phyloP scores from a whole-genome alignment of 2,113 vertebrate genomes.

The Chaenogobius annularis region DNA sequence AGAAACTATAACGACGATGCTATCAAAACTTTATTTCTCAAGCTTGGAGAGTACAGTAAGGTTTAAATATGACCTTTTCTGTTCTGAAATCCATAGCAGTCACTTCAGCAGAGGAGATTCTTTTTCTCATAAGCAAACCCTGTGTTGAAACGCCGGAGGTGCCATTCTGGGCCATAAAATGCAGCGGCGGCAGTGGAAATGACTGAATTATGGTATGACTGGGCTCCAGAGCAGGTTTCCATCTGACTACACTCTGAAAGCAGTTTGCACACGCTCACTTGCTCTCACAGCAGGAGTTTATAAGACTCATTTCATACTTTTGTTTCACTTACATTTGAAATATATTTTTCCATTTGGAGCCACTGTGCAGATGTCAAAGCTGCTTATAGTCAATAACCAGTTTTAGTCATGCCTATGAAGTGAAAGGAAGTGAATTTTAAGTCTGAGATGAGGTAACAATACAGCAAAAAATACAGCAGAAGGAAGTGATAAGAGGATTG shows the following conservation, averaged over 20 bases:
- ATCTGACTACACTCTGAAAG: slow-evolving; percentile 2
- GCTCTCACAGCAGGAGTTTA: neutral
- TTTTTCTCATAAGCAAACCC: slow-evolving; percentile 21
- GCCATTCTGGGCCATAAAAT: slow-evolving; percentile 17
- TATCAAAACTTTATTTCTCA: neutral
- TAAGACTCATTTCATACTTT: slow-evolving; percentile 4
- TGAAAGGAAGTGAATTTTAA: neutral
- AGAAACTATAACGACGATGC: no score
- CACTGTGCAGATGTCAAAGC: neutral
- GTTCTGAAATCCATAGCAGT: neutral
- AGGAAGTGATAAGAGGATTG: neutral
- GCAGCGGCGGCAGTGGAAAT: slow-evolving; percentile 8
- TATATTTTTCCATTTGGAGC: slow-evolving; percentile 5
- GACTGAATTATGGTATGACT: slow-evolving; percentile 26
- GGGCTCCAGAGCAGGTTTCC: slow-evolving; percentile 6
- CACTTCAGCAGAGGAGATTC: neutral
- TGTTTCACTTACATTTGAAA: neutral
- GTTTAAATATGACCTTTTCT: neutral
- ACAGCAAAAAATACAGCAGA: neutral
- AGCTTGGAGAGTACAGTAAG: neutral
- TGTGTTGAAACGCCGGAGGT: neutral
- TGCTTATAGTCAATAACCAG: neutral
- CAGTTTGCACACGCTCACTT: slow-evolving; percentile 4
- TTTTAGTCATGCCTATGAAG: neutral
- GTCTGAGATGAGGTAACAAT: neutral